These are phyloP conservation scores for Drosophila monieri DNA, from an alignment of 2,888 invertebrate species.

Conservation along the genomic window DNA sequence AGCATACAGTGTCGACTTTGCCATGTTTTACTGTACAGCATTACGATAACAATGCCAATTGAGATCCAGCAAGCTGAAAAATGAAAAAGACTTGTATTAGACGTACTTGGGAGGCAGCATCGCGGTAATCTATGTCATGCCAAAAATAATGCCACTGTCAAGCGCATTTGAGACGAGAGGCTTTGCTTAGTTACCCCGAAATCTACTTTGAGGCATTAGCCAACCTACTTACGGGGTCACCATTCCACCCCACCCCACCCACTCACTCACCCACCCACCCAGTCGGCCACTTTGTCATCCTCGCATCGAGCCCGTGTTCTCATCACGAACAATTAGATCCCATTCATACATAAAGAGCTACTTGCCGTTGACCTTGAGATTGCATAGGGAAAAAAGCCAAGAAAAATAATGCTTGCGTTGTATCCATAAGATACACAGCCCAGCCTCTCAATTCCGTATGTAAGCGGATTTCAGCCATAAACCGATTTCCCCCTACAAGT, in stretches of 20 bases:
- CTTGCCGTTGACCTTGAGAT: conserved; percentile 68
- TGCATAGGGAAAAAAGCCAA: conserved; percentile 46
- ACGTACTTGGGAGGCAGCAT: conserved; percentile 4
- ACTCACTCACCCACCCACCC: conserved; percentile 4
- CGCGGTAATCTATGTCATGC: conserved; percentile 1
- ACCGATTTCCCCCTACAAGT: conserved; percentile 55
- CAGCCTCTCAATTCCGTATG: conserved; percentile 18
- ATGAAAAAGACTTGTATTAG: conserved; percentile 20
- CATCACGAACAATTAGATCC: conserved; percentile 72
- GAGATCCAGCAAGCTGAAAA: conserved; percentile 52
- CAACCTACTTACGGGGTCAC: neutral
- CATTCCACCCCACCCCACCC: conserved; percentile 5
- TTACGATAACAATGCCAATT: conserved; percentile 62
- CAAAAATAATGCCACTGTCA: conserved; percentile 23
- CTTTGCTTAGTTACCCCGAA: conserved; percentile 35
- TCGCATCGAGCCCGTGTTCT: conserved; percentile 25
- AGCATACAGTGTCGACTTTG: conserved; percentile 84
- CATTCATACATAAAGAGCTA: conserved; percentile 73
- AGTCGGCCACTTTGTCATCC: conserved; percentile 17
- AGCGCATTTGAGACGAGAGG: conserved; percentile 21
- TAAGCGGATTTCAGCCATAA: conserved; percentile 56
- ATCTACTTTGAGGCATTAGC: conserved; percentile 9
- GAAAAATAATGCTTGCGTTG: conserved; percentile 44
- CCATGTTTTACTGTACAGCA: conserved; percentile 83
- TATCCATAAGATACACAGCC: conserved; percentile 38